Evolutionary conservation across 2,888 invertebrate genomes (phyloP).

Genomic region (Busseola fusca): DNA sequence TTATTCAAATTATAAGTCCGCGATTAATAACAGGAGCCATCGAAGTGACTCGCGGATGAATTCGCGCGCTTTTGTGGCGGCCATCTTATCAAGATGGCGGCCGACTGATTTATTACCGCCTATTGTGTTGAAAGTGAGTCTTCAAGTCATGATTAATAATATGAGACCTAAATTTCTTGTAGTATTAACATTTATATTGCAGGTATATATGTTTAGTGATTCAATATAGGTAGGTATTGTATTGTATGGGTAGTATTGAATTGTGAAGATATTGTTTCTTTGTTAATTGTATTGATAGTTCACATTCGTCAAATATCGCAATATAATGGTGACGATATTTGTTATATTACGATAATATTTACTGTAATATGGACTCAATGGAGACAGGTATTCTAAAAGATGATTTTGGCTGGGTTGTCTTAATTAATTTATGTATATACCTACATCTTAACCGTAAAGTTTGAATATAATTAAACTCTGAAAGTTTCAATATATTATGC

Average conservation of each 20-base stretch:
- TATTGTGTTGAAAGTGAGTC: constrained; percentile 16
- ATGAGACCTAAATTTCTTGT: background rate
- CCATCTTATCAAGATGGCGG: constrained; percentile 52
- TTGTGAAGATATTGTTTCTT: constrained; percentile 12
- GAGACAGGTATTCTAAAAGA: background rate
- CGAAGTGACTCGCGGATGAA: constrained; percentile 30
- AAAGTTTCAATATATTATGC: background rate
- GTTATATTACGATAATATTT: constrained; percentile 3
- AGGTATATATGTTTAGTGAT: background rate
- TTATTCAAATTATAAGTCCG: constrained; percentile 50
- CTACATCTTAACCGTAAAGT: background rate
- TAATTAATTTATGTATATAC: constrained; percentile 7
- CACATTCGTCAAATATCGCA: background rate
- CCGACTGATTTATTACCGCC: constrained; percentile 29
- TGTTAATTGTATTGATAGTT: background rate
- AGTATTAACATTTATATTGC: background rate
- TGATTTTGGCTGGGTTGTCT: background rate
- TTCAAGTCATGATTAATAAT: constrained; percentile 8
- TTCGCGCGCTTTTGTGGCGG: constrained; percentile 39
- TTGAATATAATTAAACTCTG: background rate
- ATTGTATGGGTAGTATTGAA: constrained; percentile 13
- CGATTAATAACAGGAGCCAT: constrained; percentile 40
- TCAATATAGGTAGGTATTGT: background rate
- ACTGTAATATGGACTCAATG: background rate
- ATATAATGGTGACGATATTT: constrained; percentile 5